Percentiles rank a stretch among this genome's conserved stretches.
Conservation (phyloP, 2,113 vertebrate species). For the Ginglymostoma cirratum region DNA sequence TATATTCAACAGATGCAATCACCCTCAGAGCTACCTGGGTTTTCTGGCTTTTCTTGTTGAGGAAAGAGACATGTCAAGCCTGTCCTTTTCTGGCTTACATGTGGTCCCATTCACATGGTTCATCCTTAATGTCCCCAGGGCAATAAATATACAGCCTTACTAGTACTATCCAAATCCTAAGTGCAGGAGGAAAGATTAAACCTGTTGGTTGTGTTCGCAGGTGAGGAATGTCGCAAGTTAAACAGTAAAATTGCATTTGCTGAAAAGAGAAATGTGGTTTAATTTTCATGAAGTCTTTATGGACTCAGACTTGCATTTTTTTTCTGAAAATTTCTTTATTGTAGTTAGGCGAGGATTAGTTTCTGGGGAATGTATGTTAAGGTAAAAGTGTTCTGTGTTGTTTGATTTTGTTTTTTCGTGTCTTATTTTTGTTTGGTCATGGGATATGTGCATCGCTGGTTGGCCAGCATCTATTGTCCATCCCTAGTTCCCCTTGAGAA, state of each 20-base stretch:
- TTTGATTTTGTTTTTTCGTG: no score
- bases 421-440: no score
- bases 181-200: neutral
- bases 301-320: neutral
- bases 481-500: no score
- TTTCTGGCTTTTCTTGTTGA: neutral
- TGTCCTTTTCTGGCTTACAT: neutral
- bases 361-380: neutral
- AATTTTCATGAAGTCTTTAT: neutral
- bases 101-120: neutral
- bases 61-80: neutral
- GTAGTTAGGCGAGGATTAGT: neutral
- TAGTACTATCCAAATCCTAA: neutral
- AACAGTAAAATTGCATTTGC: neutral
- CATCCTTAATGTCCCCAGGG: neutral
- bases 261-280: neutral
- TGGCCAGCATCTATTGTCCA: no score
- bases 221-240: neutral
- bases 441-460: no score
- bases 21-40: neutral
- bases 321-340: neutral
- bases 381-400: neutral
- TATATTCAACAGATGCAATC: neutral
- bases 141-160: neutral
- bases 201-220: neutral